phyloP scores from a whole-genome alignment of 2,888 invertebrate genomes.

The Harmothoe impar region DNA sequence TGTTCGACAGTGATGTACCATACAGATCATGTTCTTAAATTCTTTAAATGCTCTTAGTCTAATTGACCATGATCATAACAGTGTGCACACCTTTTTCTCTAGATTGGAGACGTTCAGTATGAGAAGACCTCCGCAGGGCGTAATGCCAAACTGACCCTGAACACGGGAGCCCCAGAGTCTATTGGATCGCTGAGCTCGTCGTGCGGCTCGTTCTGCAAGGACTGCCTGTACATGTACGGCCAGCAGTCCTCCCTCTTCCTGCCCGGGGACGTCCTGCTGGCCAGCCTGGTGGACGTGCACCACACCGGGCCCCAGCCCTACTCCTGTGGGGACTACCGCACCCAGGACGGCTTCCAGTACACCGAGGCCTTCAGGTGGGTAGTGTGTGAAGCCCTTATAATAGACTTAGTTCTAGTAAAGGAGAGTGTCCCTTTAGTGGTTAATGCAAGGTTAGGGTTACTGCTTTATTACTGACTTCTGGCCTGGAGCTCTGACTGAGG shows the following conservation, averaged over 20 bases:
- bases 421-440: too few species aligned
- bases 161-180: not conserved
- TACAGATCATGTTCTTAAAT: too few species aligned
- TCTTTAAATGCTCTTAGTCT: too few species aligned
- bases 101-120: slow-evolving; percentile 40
- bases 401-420: too few species aligned
- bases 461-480: too few species aligned
- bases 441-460: too few species aligned
- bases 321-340: slow-evolving; percentile 71
- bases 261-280: slow-evolving; percentile 78
- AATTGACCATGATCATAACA: too few species aligned
- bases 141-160: slow-evolving; percentile 28
- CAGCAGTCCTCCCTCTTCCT: slow-evolving; percentile 73
- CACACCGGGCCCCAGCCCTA: slow-evolving; percentile 73
- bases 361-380: slow-evolving; percentile 75
- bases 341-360: slow-evolving; percentile 77
- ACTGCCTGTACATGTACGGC: slow-evolving; percentile 78
- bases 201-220: slow-evolving; percentile 76
- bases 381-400: too few species aligned
- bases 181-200: slow-evolving; percentile 62
- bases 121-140: not conserved
- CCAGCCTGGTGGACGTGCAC: slow-evolving; percentile 79
- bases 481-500: too few species aligned
- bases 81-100: not conserved
- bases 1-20: too few species aligned